Conservation (phyloP, 2,797 vertebrate genomes). For the Chanos chanos region DNA sequence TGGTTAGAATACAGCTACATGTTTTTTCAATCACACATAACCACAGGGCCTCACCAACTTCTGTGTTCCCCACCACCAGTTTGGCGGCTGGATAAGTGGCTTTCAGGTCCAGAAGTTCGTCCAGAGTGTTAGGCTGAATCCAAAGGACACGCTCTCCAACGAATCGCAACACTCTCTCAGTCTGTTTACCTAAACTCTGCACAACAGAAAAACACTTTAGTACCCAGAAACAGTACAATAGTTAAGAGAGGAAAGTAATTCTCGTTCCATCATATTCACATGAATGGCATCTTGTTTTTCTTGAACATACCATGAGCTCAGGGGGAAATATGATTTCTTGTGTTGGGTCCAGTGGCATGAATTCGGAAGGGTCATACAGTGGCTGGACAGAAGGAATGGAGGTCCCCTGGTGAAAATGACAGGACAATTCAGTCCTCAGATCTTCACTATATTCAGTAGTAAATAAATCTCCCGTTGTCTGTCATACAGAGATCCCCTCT, state of each 20-base stretch:
- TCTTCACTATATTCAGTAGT: neutral
- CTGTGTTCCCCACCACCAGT: conserved; percentile 92
- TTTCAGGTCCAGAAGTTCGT: conserved; percentile 79
- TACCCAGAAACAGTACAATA: neutral
- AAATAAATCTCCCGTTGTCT: neutral
- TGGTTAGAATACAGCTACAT: too few relatives aligned
- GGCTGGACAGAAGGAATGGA: conserved; percentile 25
- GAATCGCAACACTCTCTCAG: conserved; percentile 70
- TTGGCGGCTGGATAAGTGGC: conserved; percentile 76
- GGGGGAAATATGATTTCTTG: conserved; percentile 96
- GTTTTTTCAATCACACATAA: neutral
- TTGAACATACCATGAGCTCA: conserved; percentile 78
- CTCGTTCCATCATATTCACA: neutral
- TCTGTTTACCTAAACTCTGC: conserved; percentile 62
- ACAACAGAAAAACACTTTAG: neutral
- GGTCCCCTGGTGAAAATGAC: conserved; percentile 32
- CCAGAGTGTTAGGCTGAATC: conserved; percentile 81
- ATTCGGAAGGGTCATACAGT: conserved; percentile 78
- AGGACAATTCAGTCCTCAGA: neutral
- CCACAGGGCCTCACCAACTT: conserved; percentile 81
- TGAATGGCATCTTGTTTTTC: too few relatives aligned
- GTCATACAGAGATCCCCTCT: neutral
- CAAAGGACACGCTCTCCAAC: conserved; percentile 76
- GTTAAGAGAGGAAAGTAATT: neutral
- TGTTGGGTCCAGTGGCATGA: conserved; percentile 84